phyloP scores from a whole-genome alignment of 2,888 invertebrate species.

The Deilephila porcellus region DNA sequence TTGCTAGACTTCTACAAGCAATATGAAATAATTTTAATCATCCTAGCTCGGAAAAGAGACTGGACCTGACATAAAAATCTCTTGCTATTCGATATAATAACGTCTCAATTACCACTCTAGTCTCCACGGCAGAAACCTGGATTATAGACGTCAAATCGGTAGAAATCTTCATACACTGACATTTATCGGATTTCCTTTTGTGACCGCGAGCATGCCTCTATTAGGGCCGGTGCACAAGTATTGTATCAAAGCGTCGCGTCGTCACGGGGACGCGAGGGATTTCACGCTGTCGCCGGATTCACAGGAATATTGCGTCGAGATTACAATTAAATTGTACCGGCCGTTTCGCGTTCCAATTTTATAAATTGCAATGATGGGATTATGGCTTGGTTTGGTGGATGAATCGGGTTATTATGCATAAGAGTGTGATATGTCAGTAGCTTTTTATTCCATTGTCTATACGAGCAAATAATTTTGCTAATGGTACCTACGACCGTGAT shows the following conservation, averaged over 20 bases:
- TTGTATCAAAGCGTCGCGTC: conserved; percentile 49
- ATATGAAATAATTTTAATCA: too few species aligned
- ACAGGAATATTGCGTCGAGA: conserved; percentile 8
- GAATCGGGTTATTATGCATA: too few species aligned
- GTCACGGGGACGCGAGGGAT: conserved; percentile 27
- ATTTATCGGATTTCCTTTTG: conserved; percentile 61
- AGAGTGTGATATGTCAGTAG: too few species aligned
- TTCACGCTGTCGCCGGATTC: neutral
- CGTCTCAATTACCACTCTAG: neutral
- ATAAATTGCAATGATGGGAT: neutral
- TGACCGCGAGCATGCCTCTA: conserved; percentile 46
- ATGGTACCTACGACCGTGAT: too few species aligned
- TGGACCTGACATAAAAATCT: too few species aligned
- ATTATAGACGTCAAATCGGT: neutral
- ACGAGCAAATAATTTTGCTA: too few species aligned
- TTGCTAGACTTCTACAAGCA: too few species aligned
- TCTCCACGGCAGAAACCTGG: neutral
- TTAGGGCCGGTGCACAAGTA: conserved; percentile 54
- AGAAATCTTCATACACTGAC: conserved; percentile 46
- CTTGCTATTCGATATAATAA: too few species aligned
- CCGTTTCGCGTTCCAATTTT: neutral
- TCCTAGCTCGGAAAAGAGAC: too few species aligned
- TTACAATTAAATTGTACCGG: neutral
- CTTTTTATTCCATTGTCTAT: too few species aligned
- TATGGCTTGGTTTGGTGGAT: neutral